Conservation (phyloP, 2,797 vertebrate genomes). For the Xiphophorus birchmanni region DNA sequence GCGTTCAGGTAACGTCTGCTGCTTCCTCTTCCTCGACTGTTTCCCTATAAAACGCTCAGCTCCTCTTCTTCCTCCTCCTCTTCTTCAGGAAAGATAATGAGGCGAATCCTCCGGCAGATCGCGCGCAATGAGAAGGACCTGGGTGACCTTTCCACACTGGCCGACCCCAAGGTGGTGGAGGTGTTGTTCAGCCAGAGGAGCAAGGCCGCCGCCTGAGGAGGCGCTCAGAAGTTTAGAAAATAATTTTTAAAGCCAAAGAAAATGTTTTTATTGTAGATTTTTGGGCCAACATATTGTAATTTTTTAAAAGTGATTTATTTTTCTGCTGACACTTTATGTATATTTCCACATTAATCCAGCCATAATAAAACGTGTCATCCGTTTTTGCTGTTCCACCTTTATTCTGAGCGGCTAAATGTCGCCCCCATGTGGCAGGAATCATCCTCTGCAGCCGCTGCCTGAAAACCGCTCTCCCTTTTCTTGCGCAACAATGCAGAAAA, state of each 20-base stretch:
- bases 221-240: neutral
- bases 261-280: constrained; percentile 14
- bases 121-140: constrained; percentile 84
- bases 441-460: constrained; percentile 24
- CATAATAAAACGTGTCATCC: constrained; percentile 53
- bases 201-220: constrained; percentile 77
- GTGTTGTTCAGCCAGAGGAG: constrained; percentile 82
- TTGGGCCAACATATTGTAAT: constrained; percentile 45
- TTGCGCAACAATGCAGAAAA: constrained; percentile 27
- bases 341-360: constrained; percentile 35
- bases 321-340: constrained; percentile 34
- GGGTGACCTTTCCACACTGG: constrained; percentile 85
- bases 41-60: neutral
- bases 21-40: neutral
- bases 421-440: constrained; percentile 63
- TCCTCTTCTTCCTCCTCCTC: neutral
- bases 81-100: constrained; percentile 84
- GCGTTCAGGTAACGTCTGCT: constrained; percentile 79
- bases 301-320: neutral
- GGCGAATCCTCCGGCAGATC: constrained; percentile 82
- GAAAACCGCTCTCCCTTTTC: constrained; percentile 14
- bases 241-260: neutral
- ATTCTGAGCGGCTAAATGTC: constrained; percentile 21
- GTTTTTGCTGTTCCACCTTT: constrained; percentile 6
- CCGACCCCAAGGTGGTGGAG: constrained; percentile 85